Percentiles rank a stretch among this genome's conserved stretches.
These are phyloP conservation scores for Dunckerocampus dactyliophorus DNA, from an alignment of 2,113 vertebrate species.

Conservation along the genomic window DNA sequence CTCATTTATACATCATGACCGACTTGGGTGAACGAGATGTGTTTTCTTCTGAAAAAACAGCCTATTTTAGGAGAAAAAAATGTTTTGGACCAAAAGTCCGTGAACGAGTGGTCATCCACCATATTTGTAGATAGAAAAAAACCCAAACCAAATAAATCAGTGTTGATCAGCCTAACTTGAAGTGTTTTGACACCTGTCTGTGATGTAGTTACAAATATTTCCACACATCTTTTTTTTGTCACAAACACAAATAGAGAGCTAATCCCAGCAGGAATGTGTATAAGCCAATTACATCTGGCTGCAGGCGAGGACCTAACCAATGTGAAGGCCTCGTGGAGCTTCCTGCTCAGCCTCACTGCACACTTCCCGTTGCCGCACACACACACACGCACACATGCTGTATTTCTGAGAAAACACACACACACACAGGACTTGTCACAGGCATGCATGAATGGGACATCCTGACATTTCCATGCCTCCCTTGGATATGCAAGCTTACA, in stretches of 20 bases:
- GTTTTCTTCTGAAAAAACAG: too few species aligned
- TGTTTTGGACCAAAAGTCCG: too few species aligned
- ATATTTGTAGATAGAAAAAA: neutral
- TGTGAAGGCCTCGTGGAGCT: conserved; percentile 14
- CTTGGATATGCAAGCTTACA: conserved; percentile 15
- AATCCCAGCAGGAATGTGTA: conserved; percentile 58
- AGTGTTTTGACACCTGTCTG: conserved; percentile 43
- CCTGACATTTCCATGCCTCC: conserved; percentile 22
- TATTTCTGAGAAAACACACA: neutral
- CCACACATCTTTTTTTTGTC: conserved; percentile 7
- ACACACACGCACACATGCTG: conserved; percentile 22
- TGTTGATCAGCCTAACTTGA: neutral
- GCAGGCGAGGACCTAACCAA: conserved; percentile 39
- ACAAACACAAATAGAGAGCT: conserved; percentile 48
- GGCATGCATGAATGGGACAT: neutral
- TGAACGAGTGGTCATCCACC: too few species aligned
- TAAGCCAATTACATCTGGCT: conserved; percentile 53
- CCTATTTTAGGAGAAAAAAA: too few species aligned
- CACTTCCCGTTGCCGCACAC: conserved; percentile 32
- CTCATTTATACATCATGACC: too few species aligned
- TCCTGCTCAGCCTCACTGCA: conserved; percentile 39
- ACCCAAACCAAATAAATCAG: neutral
- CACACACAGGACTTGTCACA: neutral
- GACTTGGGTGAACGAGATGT: too few species aligned
- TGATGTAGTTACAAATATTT: conserved; percentile 44